A percentile compares a stretch with the other conserved stretches of the same genome.
Evolutionary conservation across 92 coral and sea anemone species (phyloP).

Genomic region (Umimayanthus chanpuru): DNA sequence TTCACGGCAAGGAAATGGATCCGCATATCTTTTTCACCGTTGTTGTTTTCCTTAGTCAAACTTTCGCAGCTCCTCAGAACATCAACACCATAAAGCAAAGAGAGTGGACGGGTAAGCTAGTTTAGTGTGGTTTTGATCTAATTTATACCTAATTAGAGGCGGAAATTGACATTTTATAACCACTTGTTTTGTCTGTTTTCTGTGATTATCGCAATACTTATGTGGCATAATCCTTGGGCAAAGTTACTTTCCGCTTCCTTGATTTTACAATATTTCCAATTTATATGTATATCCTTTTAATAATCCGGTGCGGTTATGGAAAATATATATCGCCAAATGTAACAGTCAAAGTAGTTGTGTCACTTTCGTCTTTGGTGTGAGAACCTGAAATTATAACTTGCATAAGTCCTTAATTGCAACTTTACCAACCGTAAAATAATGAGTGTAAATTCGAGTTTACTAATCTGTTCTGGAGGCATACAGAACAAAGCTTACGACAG

Average conservation of each 20-base stretch:
- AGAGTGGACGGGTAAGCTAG: background rate
- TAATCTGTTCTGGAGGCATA: background rate
- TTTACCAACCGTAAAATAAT: background rate
- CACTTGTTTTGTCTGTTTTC: background rate
- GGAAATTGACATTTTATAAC: background rate
- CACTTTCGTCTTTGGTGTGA: no score
- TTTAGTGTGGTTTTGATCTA: background rate
- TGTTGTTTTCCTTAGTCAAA: background rate
- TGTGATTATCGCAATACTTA: background rate
- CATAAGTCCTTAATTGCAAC: background rate
- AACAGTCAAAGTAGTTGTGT: no score
- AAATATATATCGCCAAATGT: background rate
- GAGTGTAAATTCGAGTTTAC: background rate
- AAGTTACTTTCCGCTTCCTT: background rate
- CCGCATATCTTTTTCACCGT: background rate
- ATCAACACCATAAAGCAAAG: background rate
- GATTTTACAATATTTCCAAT: background rate
- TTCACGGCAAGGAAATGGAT: background rate
- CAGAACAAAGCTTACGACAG: no score
- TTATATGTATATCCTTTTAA: background rate
- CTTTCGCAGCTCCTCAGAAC: background rate
- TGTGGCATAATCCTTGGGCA: background rate
- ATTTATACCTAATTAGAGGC: background rate
- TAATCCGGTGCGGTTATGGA: background rate
- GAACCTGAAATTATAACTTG: background rate